phyloP scores from a whole-genome alignment of 2,797 vertebrate species.

The Miichthys miiuy region DNA sequence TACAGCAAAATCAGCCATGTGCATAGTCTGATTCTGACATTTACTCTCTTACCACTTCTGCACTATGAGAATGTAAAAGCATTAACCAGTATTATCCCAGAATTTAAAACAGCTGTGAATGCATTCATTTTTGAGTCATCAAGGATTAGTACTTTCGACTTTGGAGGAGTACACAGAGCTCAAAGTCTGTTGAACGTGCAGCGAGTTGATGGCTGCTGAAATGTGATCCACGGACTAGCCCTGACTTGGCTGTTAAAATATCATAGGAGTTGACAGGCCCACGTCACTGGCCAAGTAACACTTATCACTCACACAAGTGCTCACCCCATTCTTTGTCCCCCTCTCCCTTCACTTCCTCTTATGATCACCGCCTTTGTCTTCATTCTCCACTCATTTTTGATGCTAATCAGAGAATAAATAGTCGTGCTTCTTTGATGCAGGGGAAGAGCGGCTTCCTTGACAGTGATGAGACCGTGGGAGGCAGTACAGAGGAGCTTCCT shows the following conservation, averaged over 20 bases:
- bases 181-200: slow-evolving; percentile 29
- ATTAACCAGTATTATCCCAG: slow-evolving; percentile 5
- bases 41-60: slow-evolving; percentile 39
- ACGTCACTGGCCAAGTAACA: slow-evolving; percentile 47
- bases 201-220: slow-evolving; percentile 52
- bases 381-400: slow-evolving; percentile 55
- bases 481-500: slow-evolving; percentile 69
- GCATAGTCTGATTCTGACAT: slow-evolving; percentile 58
- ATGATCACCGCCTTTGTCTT: slow-evolving; percentile 45
- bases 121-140: slow-evolving; percentile 34
- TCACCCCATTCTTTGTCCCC: slow-evolving; percentile 45
- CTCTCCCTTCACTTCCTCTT: slow-evolving; percentile 43
- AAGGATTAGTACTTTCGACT: slow-evolving; percentile 13
- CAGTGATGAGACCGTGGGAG: slow-evolving; percentile 67
- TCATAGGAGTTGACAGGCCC: slow-evolving; percentile 59
- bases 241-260: slow-evolving; percentile 41
- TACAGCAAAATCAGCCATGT: slow-evolving; percentile 61
- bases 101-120: slow-evolving; percentile 44
- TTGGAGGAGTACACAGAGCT: slow-evolving; percentile 14
- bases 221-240: slow-evolving; percentile 49
- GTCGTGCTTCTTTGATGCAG: slow-evolving; percentile 17
- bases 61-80: slow-evolving; percentile 38
- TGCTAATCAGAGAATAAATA: slow-evolving; percentile 79
- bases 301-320: slow-evolving; percentile 20
- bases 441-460: slow-evolving; percentile 36